Conservation (phyloP, 2,113 vertebrate species). For the Carassius gibelio region DNA sequence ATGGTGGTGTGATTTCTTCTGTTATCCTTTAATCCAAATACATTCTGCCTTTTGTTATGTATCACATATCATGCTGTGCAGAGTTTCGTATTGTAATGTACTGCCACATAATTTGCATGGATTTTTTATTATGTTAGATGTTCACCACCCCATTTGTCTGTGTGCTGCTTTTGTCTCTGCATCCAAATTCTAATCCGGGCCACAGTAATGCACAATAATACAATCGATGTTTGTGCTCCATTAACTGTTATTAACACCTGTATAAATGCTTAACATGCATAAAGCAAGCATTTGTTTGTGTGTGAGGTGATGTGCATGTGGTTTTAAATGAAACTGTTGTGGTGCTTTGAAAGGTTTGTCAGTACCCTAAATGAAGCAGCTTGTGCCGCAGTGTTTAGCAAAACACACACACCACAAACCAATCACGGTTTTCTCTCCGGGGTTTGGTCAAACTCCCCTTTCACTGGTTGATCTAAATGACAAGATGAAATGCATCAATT, state of each 20-base stretch:
- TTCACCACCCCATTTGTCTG: neutral
- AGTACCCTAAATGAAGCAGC: constrained; percentile 4
- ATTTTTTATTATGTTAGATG: constrained; percentile 6
- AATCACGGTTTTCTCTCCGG: constrained; percentile 38
- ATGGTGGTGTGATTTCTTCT: neutral
- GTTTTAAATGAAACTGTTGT: neutral
- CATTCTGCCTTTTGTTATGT: neutral
- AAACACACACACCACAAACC: constrained; percentile 32
- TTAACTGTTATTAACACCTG: constrained; percentile 5
- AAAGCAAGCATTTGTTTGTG: neutral
- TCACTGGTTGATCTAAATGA: constrained; percentile 39
- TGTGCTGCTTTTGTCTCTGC: neutral
- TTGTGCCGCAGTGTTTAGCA: neutral
- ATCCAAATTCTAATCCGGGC: neutral
- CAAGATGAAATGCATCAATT: constrained; percentile 43
- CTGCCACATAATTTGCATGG: neutral
- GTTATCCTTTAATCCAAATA: neutral
- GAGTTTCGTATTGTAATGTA: neutral
- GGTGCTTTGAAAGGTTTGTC: neutral
- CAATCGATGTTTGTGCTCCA: neutral
- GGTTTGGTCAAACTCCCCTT: constrained; percentile 13
- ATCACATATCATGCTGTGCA: neutral
- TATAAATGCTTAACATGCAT: neutral
- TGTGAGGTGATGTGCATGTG: neutral
- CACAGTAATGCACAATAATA: neutral